These are phyloP conservation scores for Araneus ventricosus DNA, from an alignment of 1,140 invertebrate species.

Conservation along the genomic window DNA sequence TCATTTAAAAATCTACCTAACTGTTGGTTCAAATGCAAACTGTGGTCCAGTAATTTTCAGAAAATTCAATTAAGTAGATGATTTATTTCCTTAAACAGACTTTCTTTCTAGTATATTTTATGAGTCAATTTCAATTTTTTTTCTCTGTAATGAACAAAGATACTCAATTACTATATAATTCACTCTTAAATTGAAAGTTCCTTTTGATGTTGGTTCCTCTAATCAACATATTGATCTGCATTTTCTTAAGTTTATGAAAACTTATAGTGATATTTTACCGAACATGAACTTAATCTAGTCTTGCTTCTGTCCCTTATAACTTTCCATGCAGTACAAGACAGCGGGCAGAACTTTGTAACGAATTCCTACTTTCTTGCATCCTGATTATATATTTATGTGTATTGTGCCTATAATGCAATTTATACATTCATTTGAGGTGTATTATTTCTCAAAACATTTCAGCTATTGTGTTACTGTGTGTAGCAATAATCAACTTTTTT, in stretches of 20 bases:
- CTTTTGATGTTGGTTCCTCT: neutral
- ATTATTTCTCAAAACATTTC: neutral
- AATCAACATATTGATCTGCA: neutral
- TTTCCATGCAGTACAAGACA: neutral
- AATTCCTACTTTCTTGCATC: neutral
- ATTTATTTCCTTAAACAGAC: too few species aligned
- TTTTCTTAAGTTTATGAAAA: neutral
- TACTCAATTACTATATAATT: too few species aligned
- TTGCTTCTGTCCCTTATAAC: neutral
- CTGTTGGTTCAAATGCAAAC: too few species aligned
- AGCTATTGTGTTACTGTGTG: too few species aligned
- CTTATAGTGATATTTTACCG: slow-evolving; percentile 1
- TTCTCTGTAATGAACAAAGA: too few species aligned
- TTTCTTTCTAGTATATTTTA: too few species aligned
- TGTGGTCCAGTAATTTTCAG: too few species aligned
- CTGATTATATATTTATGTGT: neutral
- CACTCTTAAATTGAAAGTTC: too few species aligned
- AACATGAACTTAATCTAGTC: slow-evolving; percentile 14
- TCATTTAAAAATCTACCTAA: too few species aligned
- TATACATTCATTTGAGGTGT: neutral
- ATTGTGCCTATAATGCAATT: neutral
- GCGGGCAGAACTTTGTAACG: neutral
- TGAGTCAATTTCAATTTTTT: too few species aligned
- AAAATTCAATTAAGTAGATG: too few species aligned
- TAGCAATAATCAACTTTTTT: too few species aligned